Base-by-base conservation (phyloP, 2,113 vertebrate genomes). In the Gadus chalcogrammus region DNA sequence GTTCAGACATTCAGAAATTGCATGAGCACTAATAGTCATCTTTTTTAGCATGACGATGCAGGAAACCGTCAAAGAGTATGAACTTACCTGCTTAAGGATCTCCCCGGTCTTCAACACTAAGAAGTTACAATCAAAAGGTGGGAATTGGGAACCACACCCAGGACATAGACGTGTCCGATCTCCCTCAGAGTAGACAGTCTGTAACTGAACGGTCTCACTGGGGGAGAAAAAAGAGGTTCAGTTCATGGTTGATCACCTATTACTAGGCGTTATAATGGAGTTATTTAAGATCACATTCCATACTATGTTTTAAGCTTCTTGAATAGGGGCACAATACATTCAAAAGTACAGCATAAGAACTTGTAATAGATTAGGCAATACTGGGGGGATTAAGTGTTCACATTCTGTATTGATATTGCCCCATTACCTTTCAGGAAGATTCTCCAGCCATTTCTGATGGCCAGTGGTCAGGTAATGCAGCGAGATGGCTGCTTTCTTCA, bases 391-490 rank as follows among this genome's bases (percentile, higher is more conserved):
- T 3, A 15, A 56, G 13, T 56, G 31, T 5, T 56, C 9, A 35
- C 31, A 35, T 4, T 35, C 31, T 5, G 6, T 35, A 35, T 35
- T 35, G 31, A 35, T 35, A 35, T 35, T 35, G 31, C 15, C 56
- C 56, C n/a, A n/a, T 17, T 87, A 95, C 97, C 95, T 96, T 61
- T 97, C 95, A 58, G 96, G 94, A 42, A 99, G 91, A 67, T 94
- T 92, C 63, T 98, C 97, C 48, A 91, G 85, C 97, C 97, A 99
- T 72, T 95, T 98, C 42, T 95, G 94, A 85, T 96, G 95, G 35
- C 97, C 96, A 0, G 94, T 97, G 78, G 95, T 96, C 69, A 99
- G 92, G 81, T 97, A 95, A 74, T 98, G 92, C 31, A 98, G 92
- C 8, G 96, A 94, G 18, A 98, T 75, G 0, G 86, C 89, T 0